Percentiles rank a stretch among this genome's conserved stretches.
Evolutionary conservation across 2,888 invertebrate genomes (phyloP).

Genomic region (Sipha maydis): DNA sequence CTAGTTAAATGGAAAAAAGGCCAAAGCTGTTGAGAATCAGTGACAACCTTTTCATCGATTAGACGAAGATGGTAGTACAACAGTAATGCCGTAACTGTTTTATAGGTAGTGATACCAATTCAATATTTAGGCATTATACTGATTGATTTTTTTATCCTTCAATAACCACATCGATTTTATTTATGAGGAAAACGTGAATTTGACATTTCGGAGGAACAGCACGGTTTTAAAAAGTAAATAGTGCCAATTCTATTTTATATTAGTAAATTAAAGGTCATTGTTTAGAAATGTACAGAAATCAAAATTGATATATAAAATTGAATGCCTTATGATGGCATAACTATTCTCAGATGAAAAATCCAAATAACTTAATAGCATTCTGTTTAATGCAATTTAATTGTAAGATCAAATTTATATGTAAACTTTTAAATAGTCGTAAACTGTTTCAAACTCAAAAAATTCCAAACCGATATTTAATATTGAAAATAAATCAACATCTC

Average conservation of each 20-base stretch:
- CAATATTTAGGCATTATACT: neutral
- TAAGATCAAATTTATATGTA: neutral
- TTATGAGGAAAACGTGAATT: neutral
- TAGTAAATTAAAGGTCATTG: neutral
- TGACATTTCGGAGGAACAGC: neutral
- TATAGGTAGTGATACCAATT: neutral
- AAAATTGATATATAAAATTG: neutral
- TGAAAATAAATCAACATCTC: neutral
- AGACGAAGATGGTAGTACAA: neutral
- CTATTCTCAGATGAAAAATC: neutral
- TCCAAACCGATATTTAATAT: neutral
- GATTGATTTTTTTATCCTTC: neutral
- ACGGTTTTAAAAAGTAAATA: neutral
- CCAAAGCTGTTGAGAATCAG: neutral
- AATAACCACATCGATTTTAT: neutral
- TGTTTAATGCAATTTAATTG: neutral
- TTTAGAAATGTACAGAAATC: neutral
- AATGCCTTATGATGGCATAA: neutral
- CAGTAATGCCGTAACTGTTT: neutral
- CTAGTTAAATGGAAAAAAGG: neutral
- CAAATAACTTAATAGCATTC: neutral
- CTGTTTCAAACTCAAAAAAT: neutral
- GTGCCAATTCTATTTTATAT: neutral
- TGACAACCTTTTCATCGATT: neutral
- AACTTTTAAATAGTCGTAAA: neutral